These are phyloP conservation scores for Dorcus parallelipipedus DNA, from an alignment of 2,888 invertebrate species.

Conservation along the genomic window DNA sequence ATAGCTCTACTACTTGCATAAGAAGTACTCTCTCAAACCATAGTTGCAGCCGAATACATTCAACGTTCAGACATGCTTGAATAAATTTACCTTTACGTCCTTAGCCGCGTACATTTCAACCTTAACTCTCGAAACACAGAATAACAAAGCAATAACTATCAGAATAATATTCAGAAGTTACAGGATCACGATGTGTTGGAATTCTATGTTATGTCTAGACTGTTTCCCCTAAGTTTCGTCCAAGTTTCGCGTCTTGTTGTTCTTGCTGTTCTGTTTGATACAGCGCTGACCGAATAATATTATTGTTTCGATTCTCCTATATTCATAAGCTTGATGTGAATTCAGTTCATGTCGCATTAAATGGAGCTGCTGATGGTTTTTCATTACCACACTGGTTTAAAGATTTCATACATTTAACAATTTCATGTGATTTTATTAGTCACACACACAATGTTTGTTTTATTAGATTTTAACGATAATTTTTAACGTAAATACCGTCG, in stretches of 20 bases:
- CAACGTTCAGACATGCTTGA: neutral
- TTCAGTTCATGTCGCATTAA: neutral
- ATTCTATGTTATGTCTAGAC: conserved; percentile 37
- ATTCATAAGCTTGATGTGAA: neutral
- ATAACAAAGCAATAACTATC: conserved; percentile 41
- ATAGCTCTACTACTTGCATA: too few species aligned
- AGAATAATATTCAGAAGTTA: conserved; percentile 35
- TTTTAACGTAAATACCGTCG: too few species aligned
- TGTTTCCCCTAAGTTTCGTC: conserved; percentile 27
- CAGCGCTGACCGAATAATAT: conserved; percentile 31
- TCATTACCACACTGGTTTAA: too few species aligned
- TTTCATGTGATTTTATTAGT: too few species aligned
- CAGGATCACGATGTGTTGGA: conserved; percentile 32
- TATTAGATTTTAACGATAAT: too few species aligned
- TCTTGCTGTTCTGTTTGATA: conserved; percentile 32
- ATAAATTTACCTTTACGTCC: conserved; percentile 1
- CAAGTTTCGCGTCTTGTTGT: conserved; percentile 32
- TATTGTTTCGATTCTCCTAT: conserved; percentile 23
- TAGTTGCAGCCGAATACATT: too few species aligned
- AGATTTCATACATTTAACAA: too few species aligned
- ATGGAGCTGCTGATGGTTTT: neutral
- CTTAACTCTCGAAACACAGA: conserved; percentile 18
- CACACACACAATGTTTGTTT: too few species aligned
- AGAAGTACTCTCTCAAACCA: too few species aligned
- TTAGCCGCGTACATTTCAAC: neutral